Percentiles rank a stretch among this genome's conserved stretches.
phyloP scores from a whole-genome alignment of 2,797 vertebrate genomes.

The Lepus townsendii region DNA sequence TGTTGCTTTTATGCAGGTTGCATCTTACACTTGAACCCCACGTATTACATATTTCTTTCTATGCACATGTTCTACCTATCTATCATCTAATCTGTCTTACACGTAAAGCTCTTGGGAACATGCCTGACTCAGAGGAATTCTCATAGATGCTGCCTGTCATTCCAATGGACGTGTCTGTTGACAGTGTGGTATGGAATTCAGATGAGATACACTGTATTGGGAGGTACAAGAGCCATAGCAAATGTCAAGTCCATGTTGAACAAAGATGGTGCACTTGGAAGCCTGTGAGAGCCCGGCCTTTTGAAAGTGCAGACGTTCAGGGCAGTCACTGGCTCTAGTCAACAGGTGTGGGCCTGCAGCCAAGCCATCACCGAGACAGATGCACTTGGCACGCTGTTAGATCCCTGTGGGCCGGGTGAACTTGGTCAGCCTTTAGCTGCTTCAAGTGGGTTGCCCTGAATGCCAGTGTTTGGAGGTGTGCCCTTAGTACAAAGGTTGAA shows the following conservation, averaged over 20 bases:
- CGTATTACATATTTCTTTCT: not conserved
- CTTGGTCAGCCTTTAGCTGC: not conserved
- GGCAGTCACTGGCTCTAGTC: not conserved
- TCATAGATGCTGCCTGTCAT: not conserved
- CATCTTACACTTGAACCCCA: not conserved
- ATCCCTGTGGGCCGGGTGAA: not conserved
- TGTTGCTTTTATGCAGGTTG: not conserved
- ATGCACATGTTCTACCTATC: too few species aligned
- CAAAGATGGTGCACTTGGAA: not conserved
- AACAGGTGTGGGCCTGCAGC: not conserved
- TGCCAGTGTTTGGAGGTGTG: not conserved
- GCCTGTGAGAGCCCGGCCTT: not conserved
- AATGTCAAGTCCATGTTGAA: not conserved
- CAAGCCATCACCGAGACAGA: not conserved
- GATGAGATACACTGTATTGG: not conserved
- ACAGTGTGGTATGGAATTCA: not conserved
- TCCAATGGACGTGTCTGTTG: not conserved
- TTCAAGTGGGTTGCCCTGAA: not conserved
- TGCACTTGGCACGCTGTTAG: too few species aligned
- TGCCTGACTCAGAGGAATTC: not conserved
- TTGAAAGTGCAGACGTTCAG: not conserved
- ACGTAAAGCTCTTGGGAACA: not conserved
- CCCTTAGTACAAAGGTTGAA: constrained; percentile 7
- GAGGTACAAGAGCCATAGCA: not conserved
- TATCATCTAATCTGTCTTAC: too few species aligned